Conservation (phyloP, 2,797 vertebrate genomes). For the Psittacula derbiana region DNA sequence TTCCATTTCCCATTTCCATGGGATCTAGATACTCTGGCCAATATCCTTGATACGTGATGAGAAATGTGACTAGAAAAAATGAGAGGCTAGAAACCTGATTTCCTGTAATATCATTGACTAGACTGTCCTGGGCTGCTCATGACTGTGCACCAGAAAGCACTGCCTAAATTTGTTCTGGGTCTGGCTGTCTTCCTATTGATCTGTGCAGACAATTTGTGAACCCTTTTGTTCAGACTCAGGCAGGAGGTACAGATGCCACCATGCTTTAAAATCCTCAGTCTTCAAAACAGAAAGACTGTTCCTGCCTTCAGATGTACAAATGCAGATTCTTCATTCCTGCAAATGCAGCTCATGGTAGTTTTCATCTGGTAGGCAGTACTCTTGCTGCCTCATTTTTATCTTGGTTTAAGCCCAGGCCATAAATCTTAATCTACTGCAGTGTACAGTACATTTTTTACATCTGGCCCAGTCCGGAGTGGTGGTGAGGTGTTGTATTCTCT, state of each 20-base stretch:
- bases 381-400: background rate
- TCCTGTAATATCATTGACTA: background rate
- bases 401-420: too few relatives aligned
- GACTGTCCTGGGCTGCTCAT: background rate
- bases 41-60: background rate
- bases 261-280: background rate
- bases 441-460: too few relatives aligned
- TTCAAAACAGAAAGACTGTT: background rate
- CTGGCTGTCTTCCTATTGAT: background rate
- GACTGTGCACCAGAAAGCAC: accelerated
- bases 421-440: too few relatives aligned
- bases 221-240: background rate
- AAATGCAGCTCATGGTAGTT: background rate
- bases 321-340: background rate
- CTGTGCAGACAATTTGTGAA: background rate
- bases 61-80: background rate
- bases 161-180: background rate
- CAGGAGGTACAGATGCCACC: background rate
- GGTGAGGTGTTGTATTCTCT: too few relatives aligned
- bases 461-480: too few relatives aligned
- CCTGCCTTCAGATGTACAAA: background rate
- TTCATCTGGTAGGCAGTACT: background rate
- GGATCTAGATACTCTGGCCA: background rate
- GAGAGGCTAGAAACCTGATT: background rate
- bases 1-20: background rate